These are phyloP conservation scores for Dynastes grantii DNA, from an alignment of 2,888 invertebrate species.

Conservation along the genomic window DNA sequence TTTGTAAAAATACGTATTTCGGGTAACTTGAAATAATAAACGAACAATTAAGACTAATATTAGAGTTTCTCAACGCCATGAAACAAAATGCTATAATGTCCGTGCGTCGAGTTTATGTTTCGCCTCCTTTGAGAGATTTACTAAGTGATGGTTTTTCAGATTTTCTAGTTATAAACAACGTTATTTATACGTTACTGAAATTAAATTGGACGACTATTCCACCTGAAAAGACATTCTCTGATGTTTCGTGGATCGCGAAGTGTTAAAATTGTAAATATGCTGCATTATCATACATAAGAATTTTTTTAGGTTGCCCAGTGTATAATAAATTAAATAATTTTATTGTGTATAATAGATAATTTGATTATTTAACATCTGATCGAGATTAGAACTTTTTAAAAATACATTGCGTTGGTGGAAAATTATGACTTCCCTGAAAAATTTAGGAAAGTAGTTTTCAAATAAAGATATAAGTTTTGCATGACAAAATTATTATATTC, in stretches of 20 bases:
- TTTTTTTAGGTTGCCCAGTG: background rate
- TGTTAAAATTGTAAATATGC: background rate
- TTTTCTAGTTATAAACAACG: constrained; percentile 7
- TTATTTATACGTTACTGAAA: constrained; percentile 19
- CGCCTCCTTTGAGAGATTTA: constrained; percentile 32
- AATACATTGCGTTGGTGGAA: too few species aligned
- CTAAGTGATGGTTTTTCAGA: constrained; percentile 6
- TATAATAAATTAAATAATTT: too few species aligned
- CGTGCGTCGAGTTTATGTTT: constrained; percentile 17
- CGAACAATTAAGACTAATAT: constrained; percentile 32
- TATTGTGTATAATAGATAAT: too few species aligned
- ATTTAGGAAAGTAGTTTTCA: too few species aligned
- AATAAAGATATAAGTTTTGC: too few species aligned
- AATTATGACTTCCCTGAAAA: too few species aligned
- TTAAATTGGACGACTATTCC: background rate
- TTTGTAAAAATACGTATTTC: constrained; percentile 31
- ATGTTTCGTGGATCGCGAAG: background rate
- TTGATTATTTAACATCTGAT: too few species aligned
- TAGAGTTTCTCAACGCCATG: background rate
- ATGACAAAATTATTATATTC: too few species aligned
- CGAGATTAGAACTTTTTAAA: too few species aligned
- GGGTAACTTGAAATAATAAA: constrained; percentile 32
- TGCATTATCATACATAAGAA: background rate
- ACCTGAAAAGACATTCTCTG: background rate
- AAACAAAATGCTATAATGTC: constrained; percentile 22